Evolutionary conservation across 1,140 invertebrate genomes (phyloP).

Genomic region (Drosophila melanica): DNA sequence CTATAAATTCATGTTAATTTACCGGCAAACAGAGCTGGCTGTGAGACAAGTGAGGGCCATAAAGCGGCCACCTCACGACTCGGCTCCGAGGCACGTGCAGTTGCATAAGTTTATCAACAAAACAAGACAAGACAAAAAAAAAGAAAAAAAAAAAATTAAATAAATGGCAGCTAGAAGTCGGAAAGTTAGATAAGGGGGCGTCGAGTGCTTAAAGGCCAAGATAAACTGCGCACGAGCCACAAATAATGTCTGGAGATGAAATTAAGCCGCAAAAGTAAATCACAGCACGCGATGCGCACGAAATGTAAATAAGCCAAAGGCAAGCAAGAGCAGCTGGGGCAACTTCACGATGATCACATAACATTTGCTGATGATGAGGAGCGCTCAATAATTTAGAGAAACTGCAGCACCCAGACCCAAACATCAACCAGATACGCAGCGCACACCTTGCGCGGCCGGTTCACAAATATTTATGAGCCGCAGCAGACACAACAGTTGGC

Average conservation of each 20-base stretch:
- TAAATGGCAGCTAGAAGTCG: slow-evolving; percentile 9
- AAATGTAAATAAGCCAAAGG: slow-evolving; percentile 75
- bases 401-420: slow-evolving; percentile 51
- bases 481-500: slow-evolving; percentile 36
- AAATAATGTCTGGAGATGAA: slow-evolving; percentile 81
- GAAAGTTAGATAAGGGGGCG: slow-evolving; percentile 36
- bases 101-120: slow-evolving; percentile 77
- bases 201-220: slow-evolving; percentile 74
- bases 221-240: slow-evolving; percentile 75
- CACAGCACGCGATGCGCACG: slow-evolving; percentile 74
- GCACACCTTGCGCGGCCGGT: slow-evolving; percentile 57
- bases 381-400: slow-evolving; percentile 77
- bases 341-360: slow-evolving; percentile 27
- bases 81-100: slow-evolving; percentile 67
- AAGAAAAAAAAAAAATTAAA: too few species aligned
- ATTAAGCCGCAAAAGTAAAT: slow-evolving; percentile 83
- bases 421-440: neutral
- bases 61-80: slow-evolving; percentile 68
- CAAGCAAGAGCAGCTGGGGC: neutral
- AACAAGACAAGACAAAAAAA: slow-evolving; percentile 15
- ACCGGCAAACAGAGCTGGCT: slow-evolving; percentile 36
- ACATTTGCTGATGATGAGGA: slow-evolving; percentile 56
- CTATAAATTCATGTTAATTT: slow-evolving; percentile 82
- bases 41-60: slow-evolving; percentile 45
- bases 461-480: slow-evolving; percentile 75